These are phyloP conservation scores for Selenia dentaria DNA, from an alignment of 2,888 invertebrate species.

Conservation along the genomic window DNA sequence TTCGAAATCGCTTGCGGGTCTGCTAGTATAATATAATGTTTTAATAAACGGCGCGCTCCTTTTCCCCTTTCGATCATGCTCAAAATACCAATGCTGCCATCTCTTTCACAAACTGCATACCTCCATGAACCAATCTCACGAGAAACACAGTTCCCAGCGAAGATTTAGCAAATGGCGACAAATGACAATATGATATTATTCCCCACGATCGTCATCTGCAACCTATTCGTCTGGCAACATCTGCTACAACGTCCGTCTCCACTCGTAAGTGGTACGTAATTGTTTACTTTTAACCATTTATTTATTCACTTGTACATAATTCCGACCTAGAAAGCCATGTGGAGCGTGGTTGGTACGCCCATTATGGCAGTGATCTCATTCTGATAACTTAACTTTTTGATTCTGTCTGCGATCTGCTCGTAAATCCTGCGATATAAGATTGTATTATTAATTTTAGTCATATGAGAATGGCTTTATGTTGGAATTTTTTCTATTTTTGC, in stretches of 20 bases:
- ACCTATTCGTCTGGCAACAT: constrained; percentile 18
- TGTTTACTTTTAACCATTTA: constrained; percentile 33
- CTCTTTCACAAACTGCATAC: too few relatives aligned
- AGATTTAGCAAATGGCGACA: background rate
- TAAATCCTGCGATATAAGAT: constrained; percentile 16
- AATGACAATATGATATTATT: constrained; percentile 2
- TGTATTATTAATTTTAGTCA: constrained; percentile 8
- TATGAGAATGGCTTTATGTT: background rate
- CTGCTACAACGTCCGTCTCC: constrained; percentile 10
- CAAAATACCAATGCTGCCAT: too few relatives aligned
- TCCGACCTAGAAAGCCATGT: constrained; percentile 21
- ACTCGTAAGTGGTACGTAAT: constrained; percentile 20
- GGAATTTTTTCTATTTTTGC: too few relatives aligned
- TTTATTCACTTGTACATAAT: constrained; percentile 27
- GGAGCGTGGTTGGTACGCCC: constrained; percentile 5
- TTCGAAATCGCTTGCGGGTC: too few relatives aligned
- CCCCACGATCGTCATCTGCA: constrained; percentile 9
- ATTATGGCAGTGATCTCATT: constrained; percentile 29
- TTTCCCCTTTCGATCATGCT: too few relatives aligned
- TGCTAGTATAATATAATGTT: too few relatives aligned
- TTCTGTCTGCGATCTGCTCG: constrained; percentile 17
- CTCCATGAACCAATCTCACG: too few relatives aligned
- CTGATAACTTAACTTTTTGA: constrained; percentile 23
- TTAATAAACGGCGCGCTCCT: too few relatives aligned
- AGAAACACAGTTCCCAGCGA: background rate